Evolutionary conservation across 2,797 vertebrate genomes (phyloP).

Genomic region (Melanotaenia trifasciata): DNA sequence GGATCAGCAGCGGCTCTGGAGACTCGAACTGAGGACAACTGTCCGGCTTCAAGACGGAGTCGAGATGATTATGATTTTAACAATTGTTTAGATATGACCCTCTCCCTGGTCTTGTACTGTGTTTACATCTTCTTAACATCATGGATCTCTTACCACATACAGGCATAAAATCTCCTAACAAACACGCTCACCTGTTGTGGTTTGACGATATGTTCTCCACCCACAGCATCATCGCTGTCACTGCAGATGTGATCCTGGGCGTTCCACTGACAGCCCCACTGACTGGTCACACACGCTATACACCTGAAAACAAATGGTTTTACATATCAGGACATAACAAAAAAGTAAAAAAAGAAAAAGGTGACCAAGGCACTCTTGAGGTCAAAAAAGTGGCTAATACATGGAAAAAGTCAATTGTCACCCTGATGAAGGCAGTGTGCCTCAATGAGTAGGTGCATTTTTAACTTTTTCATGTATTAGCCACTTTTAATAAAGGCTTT

Average conservation of each 20-base stretch:
- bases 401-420: no score
- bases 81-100: no score
- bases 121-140: no score
- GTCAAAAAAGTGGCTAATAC: no score
- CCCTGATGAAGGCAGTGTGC: no score
- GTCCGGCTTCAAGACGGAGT: constrained; percentile 52
- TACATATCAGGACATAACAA: background rate
- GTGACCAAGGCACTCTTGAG: no score
- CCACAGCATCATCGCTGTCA: constrained; percentile 64
- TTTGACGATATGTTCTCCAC: constrained; percentile 77
- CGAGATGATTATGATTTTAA: background rate
- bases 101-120: no score
- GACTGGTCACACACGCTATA: constrained; percentile 91
- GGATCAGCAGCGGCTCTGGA: constrained; percentile 74
- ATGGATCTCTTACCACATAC: no score
- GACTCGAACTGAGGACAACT: constrained; percentile 83
- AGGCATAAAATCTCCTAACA: background rate
- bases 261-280: constrained; percentile 95
- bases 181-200: constrained; percentile 81
- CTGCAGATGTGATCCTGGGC: constrained; percentile 81
- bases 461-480: no score
- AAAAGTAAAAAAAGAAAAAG: no score
- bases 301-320: constrained; percentile 82
- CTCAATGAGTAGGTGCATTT: no score
- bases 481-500: no score